Conservation (phyloP, 2,113 vertebrate species). For the Thalassoma bifasciatum region DNA sequence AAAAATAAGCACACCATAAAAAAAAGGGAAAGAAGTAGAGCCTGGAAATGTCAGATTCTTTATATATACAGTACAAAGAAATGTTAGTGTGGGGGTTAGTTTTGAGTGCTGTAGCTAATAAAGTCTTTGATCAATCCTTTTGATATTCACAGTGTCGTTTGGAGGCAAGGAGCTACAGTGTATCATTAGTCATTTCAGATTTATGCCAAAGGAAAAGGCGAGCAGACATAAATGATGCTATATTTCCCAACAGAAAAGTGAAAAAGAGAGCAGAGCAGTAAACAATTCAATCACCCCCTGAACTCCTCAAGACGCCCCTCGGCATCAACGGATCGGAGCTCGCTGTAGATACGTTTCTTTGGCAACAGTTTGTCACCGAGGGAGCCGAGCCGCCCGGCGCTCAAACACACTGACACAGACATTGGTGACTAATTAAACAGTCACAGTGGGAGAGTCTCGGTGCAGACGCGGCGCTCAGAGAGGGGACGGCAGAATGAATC, state of each 20-base stretch:
- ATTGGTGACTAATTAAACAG: constrained; percentile 78
- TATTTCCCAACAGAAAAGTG: constrained; percentile 65
- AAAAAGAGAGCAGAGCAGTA: constrained; percentile 67
- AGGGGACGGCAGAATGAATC: constrained; percentile 62
- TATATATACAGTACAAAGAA: constrained; percentile 37
- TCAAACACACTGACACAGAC: constrained; percentile 67
- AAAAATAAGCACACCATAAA: constrained; percentile 27
- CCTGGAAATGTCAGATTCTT: constrained; percentile 53
- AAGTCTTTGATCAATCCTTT: constrained; percentile 69
- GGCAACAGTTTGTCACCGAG: constrained; percentile 74
- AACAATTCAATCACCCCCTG: constrained; percentile 76
- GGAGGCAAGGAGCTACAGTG: constrained; percentile 42
- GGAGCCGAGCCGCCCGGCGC: constrained; percentile 54
- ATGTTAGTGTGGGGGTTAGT: constrained; percentile 16
- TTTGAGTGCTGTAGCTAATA: constrained; percentile 52
- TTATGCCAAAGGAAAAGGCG: constrained; percentile 63
- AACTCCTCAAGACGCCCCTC: constrained; percentile 68
- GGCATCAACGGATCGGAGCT: constrained; percentile 56
- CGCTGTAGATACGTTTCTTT: constrained; percentile 65
- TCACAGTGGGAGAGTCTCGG: constrained; percentile 75
- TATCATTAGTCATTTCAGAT: constrained; percentile 65
- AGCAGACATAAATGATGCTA: constrained; percentile 63
- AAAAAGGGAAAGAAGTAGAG: constrained; percentile 10
- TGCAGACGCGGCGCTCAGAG: constrained; percentile 52
- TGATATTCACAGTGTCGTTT: constrained; percentile 67